phyloP scores from a whole-genome alignment of 2,888 invertebrate genomes.

The Smittia aterrima region DNA sequence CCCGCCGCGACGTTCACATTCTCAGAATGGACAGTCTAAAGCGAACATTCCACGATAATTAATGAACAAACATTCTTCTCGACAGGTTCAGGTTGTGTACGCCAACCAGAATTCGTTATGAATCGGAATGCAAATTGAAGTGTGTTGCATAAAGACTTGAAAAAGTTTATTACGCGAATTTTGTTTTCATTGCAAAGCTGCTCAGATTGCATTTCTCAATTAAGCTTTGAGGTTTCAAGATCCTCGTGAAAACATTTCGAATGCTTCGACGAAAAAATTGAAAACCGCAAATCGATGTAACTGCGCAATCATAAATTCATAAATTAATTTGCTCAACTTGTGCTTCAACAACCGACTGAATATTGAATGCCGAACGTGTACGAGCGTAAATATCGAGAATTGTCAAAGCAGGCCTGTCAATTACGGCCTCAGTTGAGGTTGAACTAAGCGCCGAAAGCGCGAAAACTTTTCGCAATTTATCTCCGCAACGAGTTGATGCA shows the following conservation, averaged over 20 bases:
- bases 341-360: background rate
- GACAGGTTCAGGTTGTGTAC: slow-evolving; percentile 2
- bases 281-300: background rate
- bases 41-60: slow-evolving; percentile 8
- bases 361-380: background rate
- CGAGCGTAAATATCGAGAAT: background rate
- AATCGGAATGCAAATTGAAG: background rate
- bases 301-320: slow-evolving; percentile 16
- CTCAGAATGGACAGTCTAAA: background rate
- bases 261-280: background rate
- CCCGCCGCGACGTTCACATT: background rate
- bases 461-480: too few relatives aligned
- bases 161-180: background rate
- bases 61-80: background rate
- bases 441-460: too few relatives aligned
- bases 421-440: background rate
- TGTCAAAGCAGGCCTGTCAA: slow-evolving; percentile 3
- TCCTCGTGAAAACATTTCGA: background rate
- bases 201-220: slow-evolving; percentile 3
- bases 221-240: slow-evolving; percentile 3
- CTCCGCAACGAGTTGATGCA: too few relatives aligned
- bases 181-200: background rate
- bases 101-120: background rate
- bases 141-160: background rate
- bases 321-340: slow-evolving; percentile 14